Evolutionary conservation across 2,797 vertebrate genomes (phyloP), one percentile per base, ranked within the genome.

Genomic region (Hippocampus kuda): DNA sequence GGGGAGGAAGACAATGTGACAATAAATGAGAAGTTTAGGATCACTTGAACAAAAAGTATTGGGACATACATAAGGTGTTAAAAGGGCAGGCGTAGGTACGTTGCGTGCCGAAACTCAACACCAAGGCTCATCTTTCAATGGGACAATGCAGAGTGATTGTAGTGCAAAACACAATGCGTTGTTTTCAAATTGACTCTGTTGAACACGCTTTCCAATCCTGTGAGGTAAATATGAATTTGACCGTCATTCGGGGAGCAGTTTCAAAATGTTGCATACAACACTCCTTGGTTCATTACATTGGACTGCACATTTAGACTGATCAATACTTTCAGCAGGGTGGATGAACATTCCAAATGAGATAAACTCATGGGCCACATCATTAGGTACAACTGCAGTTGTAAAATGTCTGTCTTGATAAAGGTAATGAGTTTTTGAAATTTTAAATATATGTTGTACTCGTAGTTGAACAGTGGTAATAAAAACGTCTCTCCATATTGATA

Each of bases 21-120:
- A 57, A 74, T 48, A 60, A 49, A 67, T 75, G 46, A 76, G 42
- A 60, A 27, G 2, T 30, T 60, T 10, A 53, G 5, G 72, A 42
- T 62, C 53, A 60, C 16, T 27, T 57, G 26, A 2, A 5, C 13
- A 27, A 27, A 71, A 1, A 48, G 7, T 22, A 65, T 11, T 46
- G 5, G 10, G 10, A 10, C 1, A 41, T 2, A 13, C 26, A 11
- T 27, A 6, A 27, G 59, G 59, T 20, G 59, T 30, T 8, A 34
- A 30, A 16, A 34, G 53, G 9, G 7, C 27, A 34, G 57, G 16
- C 16, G 3, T 10, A 38, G 20, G 30, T 34, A 38, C 48, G 13
- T 24, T 26, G 48, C 70, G 20, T 67, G 65, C 71, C 78, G 82
- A 82, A 85, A 84, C 74, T 66, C 42, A 78, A 81, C 68, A 84